Conservation (phyloP, 2,113 vertebrate species). For the Oenanthe oenanthe region DNA sequence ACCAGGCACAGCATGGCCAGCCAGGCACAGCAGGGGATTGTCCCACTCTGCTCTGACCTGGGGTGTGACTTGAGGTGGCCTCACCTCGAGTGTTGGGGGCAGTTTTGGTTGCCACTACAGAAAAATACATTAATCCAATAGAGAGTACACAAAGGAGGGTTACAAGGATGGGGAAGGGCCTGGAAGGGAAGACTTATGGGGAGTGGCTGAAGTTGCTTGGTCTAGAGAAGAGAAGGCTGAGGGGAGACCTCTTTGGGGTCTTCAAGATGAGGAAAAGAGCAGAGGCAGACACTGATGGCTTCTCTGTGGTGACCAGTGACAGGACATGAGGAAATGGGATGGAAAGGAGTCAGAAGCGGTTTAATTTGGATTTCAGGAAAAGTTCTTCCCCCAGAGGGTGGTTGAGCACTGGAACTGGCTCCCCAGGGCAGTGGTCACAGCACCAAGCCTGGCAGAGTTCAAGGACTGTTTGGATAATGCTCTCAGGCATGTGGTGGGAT, state of each 20-base stretch:
- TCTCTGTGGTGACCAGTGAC: neutral
- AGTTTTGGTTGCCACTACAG: neutral
- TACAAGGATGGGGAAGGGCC: neutral
- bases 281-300: neutral
- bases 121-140: neutral
- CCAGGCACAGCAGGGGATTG: rapidly evolving
- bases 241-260: rapidly evolving
- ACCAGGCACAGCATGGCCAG: rapidly evolving
- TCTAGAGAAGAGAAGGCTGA: neutral
- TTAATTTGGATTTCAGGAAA: neutral
- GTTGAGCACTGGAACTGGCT: neutral
- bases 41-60: rapidly evolving
- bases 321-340: neutral
- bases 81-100: rapidly evolving
- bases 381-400: rapidly evolving
- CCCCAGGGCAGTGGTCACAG: neutral
- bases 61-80: no score
- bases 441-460: neutral
- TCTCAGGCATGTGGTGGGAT: no score
- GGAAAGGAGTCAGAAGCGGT: neutral
- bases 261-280: neutral
- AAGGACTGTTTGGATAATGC: neutral
- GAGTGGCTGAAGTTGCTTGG: rapidly evolving
- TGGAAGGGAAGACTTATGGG: neutral
- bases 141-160: neutral